Percentiles rank a stretch among this genome's conserved stretches.
Evolutionary conservation across 2,888 invertebrate species (phyloP).

Genomic region (Tipula lateralis): DNA sequence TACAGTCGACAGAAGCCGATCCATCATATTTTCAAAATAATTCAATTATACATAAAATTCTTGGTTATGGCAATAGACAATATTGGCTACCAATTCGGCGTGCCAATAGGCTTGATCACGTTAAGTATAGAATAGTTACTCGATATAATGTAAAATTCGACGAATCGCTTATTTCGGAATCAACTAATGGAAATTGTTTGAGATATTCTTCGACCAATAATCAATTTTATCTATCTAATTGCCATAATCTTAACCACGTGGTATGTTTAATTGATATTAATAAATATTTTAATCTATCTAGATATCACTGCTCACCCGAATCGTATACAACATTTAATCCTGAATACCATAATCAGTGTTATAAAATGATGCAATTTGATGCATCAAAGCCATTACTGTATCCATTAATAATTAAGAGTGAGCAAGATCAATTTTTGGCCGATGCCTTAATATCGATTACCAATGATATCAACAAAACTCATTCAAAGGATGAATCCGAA

Average conservation of each 20-base stretch:
- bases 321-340: neutral
- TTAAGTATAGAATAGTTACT: neutral
- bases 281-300: neutral
- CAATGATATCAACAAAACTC: too few species aligned
- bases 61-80: neutral
- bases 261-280: neutral
- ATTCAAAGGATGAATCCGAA: neutral
- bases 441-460: too few species aligned
- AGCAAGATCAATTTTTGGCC: neutral
- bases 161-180: neutral
- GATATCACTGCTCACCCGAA: neutral
- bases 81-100: neutral
- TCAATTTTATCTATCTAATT: neutral
- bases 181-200: neutral
- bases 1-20: neutral
- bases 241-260: neutral
- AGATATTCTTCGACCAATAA: neutral
- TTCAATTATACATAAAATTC: neutral
- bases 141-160: neutral
- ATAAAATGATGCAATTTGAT: neutral
- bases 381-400: too few species aligned
- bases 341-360: neutral
- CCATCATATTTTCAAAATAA: neutral
- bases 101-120: neutral
- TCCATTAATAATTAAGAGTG: neutral